A percentile compares a stretch with the other conserved stretches of the same genome.
These are phyloP conservation scores for Bos taurus DNA, from an alignment of 2,113 vertebrate genomes.

Conservation along the genomic window ARS-UCD2.0 NC_037349.1:29044501-29045000, in stretches of 20 bases:
- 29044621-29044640: background rate
- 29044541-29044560: background rate
- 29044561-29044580: background rate
- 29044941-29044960: background rate
- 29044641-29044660: background rate
- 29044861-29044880: background rate
- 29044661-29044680: background rate
- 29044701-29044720: background rate
- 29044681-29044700: background rate
- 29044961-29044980: background rate
- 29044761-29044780: background rate
- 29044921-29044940: background rate
- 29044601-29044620: background rate
- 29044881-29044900: background rate
- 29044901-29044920: background rate
- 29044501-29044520: background rate
- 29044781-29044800: background rate
- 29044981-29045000: background rate
- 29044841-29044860: background rate
- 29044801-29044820: background rate
- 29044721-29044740: background rate
- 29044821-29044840: background rate
- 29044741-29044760: background rate
- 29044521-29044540: background rate
- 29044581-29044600: background rate